phyloP scores from a whole-genome alignment of 1,140 invertebrate genomes.

The Calliphora vicina region DNA sequence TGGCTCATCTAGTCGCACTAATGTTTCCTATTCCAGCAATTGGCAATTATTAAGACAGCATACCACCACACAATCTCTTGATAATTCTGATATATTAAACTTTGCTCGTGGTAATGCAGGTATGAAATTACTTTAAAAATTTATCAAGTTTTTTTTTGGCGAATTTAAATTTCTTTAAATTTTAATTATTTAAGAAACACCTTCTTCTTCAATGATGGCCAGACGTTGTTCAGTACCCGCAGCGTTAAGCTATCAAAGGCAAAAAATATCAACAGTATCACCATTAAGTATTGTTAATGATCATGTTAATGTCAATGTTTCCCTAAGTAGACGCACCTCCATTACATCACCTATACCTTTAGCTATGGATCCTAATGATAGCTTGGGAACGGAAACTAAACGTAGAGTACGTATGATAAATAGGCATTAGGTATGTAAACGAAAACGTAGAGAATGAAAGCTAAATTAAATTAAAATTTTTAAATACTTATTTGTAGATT shows the following conservation, averaged over 20 bases:
- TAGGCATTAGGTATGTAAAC: conserved; percentile 48
- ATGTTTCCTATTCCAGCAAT: background rate
- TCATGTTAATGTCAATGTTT: background rate
- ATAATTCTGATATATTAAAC: background rate
- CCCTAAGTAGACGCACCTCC: conserved; percentile 25
- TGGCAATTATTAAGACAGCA: conserved; percentile 29
- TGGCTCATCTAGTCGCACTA: background rate
- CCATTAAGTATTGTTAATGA: background rate
- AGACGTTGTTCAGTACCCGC: conserved; percentile 38
- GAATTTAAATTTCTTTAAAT: background rate
- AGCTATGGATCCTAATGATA: conserved; percentile 1
- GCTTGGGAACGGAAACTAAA: conserved; percentile 42
- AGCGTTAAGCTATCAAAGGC: conserved; percentile 35
- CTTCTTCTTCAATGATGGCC: background rate
- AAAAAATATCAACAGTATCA: background rate
- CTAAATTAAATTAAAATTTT: too few species aligned
- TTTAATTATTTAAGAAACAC: conserved; percentile 14
- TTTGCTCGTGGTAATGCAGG: background rate
- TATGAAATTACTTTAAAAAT: background rate
- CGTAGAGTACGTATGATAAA: conserved; percentile 60
- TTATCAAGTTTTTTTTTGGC: background rate
- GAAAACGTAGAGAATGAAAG: too few species aligned
- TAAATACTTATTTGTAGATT: too few species aligned
- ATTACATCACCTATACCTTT: background rate
- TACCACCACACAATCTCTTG: conserved; percentile 16